Percentiles rank a stretch among this genome's conserved stretches.
These are phyloP conservation scores for Phalacrocorax carbo DNA, from an alignment of 2,113 vertebrate genomes.

Conservation along the genomic window DNA sequence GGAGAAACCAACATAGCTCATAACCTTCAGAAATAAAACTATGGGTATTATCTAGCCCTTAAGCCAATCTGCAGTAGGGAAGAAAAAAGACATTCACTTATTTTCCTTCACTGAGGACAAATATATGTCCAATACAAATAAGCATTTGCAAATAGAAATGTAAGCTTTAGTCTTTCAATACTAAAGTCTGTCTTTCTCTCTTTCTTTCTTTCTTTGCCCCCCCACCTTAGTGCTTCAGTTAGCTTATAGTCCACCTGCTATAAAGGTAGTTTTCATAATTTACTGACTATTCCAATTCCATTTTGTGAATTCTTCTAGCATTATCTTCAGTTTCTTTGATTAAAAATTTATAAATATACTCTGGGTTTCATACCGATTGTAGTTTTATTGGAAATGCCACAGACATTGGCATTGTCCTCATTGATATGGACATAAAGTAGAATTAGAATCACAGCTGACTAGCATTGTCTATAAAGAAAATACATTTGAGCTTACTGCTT, in stretches of 20 bases:
- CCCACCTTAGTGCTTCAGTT: background rate
- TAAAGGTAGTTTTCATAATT: background rate
- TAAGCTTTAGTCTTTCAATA: background rate
- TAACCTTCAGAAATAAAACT: background rate
- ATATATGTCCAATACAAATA: background rate
- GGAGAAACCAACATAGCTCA: background rate
- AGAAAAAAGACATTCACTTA: background rate
- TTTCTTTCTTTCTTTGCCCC: background rate
- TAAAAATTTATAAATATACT: background rate
- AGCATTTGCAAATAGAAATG: background rate
- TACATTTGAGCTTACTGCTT: background rate
- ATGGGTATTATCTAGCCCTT: background rate
- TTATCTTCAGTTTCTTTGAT: background rate
- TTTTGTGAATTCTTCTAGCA: background rate
- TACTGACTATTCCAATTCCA: background rate
- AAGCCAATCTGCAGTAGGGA: background rate
- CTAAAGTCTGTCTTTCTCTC: background rate
- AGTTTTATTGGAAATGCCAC: background rate
- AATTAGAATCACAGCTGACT: background rate
- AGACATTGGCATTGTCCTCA: background rate
- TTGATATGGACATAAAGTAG: background rate
- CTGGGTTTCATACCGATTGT: background rate
- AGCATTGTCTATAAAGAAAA: background rate
- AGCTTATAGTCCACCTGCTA: background rate
- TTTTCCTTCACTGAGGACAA: background rate